A percentile compares a stretch with the other conserved stretches of the same genome.
phyloP scores from a whole-genome alignment of 2,113 vertebrate genomes.

The Takifugu flavidus region DNA sequence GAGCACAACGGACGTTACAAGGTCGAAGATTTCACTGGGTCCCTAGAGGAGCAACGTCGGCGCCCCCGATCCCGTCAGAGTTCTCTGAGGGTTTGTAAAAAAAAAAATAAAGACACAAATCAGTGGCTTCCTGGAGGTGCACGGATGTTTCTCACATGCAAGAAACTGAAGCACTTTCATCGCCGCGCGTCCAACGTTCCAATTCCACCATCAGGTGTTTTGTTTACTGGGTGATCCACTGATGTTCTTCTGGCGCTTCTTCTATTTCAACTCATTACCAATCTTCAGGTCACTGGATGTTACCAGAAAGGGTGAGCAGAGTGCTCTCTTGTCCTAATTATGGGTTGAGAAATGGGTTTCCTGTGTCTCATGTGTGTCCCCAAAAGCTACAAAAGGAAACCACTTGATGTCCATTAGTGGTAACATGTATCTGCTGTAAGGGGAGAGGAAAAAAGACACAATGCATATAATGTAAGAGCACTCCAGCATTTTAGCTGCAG shows the following conservation, averaged over 20 bases:
- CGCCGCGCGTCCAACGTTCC: no score
- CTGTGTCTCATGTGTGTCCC: conserved; percentile 65
- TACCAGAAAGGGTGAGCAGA: conserved; percentile 19
- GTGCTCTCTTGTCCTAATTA: conserved; percentile 30
- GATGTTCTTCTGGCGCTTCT: conserved; percentile 43
- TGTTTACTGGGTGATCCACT: conserved; percentile 47
- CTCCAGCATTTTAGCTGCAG: conserved; percentile 54
- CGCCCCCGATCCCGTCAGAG: no score
- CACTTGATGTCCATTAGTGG: conserved; percentile 80
- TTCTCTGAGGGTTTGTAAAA: no score
- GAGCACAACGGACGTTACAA: no score
- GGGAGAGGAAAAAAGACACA: conserved; percentile 50
- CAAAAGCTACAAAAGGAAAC: conserved; percentile 54
- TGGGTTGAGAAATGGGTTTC: conserved; percentile 62
- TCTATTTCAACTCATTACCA: conserved; percentile 75
- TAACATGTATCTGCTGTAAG: conserved; percentile 67
- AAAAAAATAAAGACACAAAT: no score
- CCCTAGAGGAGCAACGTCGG: no score
- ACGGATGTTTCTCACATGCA: no score
- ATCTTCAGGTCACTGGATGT: conserved; percentile 49
- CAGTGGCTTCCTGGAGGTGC: no score
- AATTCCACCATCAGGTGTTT: no score
- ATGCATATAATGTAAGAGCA: conserved; percentile 58
- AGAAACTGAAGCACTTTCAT: no score
- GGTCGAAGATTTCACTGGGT: neutral